phyloP scores from a whole-genome alignment of 2,888 invertebrate genomes.

The Catocala sponsa region DNA sequence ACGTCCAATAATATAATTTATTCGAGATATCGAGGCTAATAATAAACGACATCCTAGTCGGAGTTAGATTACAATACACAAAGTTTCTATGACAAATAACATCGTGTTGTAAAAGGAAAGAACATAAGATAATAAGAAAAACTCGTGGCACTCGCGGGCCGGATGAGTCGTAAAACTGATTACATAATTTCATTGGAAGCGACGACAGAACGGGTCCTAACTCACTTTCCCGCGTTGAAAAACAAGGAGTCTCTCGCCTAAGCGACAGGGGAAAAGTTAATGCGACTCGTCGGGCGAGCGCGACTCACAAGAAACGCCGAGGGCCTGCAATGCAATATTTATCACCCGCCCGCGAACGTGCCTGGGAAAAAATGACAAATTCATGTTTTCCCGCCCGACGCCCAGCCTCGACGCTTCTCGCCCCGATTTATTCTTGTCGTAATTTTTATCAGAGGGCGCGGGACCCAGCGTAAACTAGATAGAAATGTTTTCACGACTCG shows the following conservation, averaged over 20 bases:
- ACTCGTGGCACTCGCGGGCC: conserved; percentile 68
- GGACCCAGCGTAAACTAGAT: conserved; percentile 79
- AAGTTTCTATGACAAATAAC: conserved; percentile 27
- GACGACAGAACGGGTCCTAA: conserved; percentile 77
- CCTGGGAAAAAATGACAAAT: conserved; percentile 87
- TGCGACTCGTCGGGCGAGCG: conserved; percentile 63
- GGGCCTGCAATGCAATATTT: conserved; percentile 86
- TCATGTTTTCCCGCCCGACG: conserved; percentile 75
- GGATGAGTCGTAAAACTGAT: conserved; percentile 82
- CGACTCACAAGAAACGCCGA: conserved; percentile 69
- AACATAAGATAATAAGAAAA: conserved; percentile 66
- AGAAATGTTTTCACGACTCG: conserved; percentile 84
- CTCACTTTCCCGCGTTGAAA: conserved; percentile 77
- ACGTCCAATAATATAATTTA: conserved; percentile 12
- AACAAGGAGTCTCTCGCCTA: conserved; percentile 73
- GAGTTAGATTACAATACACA: conserved; percentile 19
- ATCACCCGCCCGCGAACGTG: conserved; percentile 85
- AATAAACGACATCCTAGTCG: conserved; percentile 17
- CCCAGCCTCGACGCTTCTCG: conserved; percentile 59
- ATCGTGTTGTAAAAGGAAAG: conserved; percentile 40
- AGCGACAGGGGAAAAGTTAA: conserved; percentile 75
- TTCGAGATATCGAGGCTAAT: conserved; percentile 15
- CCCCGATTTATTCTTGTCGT: conserved; percentile 82
- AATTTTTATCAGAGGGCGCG: conserved; percentile 84
- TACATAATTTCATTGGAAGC: conserved; percentile 83